Base-by-base conservation (phyloP, 2,888 invertebrate species). In the Drosophila fungiperda region DNA sequence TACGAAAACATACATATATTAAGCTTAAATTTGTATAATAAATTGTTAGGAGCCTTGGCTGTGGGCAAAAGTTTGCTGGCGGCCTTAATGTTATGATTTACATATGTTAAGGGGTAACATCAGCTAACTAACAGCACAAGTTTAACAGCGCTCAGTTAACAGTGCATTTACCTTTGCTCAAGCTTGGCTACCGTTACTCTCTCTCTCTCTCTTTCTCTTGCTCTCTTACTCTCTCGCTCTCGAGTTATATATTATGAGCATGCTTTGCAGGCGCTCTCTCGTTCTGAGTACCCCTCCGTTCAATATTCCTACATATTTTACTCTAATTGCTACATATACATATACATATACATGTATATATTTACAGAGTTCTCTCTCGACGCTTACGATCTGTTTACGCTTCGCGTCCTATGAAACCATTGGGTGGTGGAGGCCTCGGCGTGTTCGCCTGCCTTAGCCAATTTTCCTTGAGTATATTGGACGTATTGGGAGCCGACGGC, bases 381-480 rank as follows among this genome's bases (percentile, higher is more conserved):
- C 64, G 33, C 62, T 72, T 64, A 62, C 68, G 57, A 26, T 38
- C 15, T 42, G 38, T 57, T 78, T 91, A 92, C 75, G 91, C 84
- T 81, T 92, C 92, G 67, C 90, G 91, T 48, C 92, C 92, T 53
- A 92, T 91, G 78, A 92, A 92, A 71, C 92, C 92, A 74, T 92
- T 92, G n/a, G 92, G 92, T n/a, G 92, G 92, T 58, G 91, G 91
- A 32, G 84, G 83, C 15, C 80, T 73, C 42, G 83, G 65, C 57
- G 88, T 78, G 36, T 78, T 75, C 62, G 84, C 77, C 70, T 90
- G 87, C 29, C 88, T 83, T 60, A 92, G 68, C 92, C 92, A 92
- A 73, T 91, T 92, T 65, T 92, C 92, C 76, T 92, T 92, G 52
- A 90, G 80, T 63, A 78, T 71, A 42, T 83, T 84, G 59, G 87